phyloP scores from a whole-genome alignment of 2,888 invertebrate species.

The Himalopsyche anomala region DNA sequence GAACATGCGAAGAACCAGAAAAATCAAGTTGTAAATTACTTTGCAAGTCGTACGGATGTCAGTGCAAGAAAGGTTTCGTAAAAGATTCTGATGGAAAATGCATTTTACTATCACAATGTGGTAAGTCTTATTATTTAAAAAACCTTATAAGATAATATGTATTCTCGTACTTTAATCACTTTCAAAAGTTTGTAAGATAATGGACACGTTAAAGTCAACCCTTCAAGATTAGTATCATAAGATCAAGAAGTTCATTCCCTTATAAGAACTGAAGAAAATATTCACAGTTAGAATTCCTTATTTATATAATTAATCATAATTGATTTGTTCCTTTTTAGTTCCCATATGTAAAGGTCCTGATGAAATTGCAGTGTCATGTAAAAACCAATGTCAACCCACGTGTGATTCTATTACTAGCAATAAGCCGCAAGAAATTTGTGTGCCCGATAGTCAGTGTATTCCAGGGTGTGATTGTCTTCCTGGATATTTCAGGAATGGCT shows the following conservation, averaged over 20 bases:
- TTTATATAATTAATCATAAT: neutral
- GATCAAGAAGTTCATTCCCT: neutral
- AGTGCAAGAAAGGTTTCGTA: conserved; percentile 58
- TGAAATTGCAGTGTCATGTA: conserved; percentile 50
- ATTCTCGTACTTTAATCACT: too few species aligned
- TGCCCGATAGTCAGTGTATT: neutral
- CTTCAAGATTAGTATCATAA: neutral
- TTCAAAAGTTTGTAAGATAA: too few species aligned
- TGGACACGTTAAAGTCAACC: too few species aligned
- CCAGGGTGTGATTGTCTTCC: neutral
- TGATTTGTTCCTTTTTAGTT: neutral
- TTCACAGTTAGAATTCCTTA: too few species aligned
- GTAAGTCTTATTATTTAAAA: conserved; percentile 13
- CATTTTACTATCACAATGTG: conserved; percentile 38
- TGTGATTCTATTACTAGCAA: conserved; percentile 50
- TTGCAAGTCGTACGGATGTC: conserved; percentile 50
- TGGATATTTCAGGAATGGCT: neutral
- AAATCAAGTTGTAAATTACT: conserved; percentile 31
- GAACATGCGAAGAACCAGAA: conserved; percentile 53
- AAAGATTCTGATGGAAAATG: conserved; percentile 48
- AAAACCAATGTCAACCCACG: conserved; percentile 50
- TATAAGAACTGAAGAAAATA: too few species aligned
- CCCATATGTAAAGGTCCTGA: conserved; percentile 35
- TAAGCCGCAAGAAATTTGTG: neutral
- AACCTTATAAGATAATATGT: too few species aligned